Base-by-base conservation (phyloP, 2,113 vertebrate genomes). In the Seriola dumerili region DNA sequence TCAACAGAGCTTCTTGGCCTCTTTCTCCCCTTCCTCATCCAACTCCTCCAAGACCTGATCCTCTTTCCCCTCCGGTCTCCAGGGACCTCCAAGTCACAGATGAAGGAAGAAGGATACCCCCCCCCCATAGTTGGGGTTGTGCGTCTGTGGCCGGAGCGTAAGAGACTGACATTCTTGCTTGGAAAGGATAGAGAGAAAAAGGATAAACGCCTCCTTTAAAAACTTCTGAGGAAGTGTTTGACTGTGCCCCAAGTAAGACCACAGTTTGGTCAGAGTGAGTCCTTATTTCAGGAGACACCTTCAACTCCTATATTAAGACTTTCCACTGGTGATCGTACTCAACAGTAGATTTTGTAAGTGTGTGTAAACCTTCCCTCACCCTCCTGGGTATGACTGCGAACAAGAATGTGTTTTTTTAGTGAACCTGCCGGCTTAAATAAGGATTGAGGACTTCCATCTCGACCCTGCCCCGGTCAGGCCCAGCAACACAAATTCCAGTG, bases 401-500 rank as follows among this genome's bases (percentile, higher is more conserved):
- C 44, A 52, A 44, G 42, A 86, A 83, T 81, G 84, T 62, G 72
- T 77, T 36, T 36, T 74, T 76, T 88, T 61, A 50, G 61, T 64
- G 40, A 84, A 80, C 70, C 80, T 23, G 73, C 61, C 78, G 52
- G 38, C 19, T 82, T 66, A 73, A 73, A 88, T 81, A 75, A 83
- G 72, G 72, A 80, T 63, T 38, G 63, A 85, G 38, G 66, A 75
- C 78, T 83, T 88, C 74, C 68, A 83, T 80, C 66, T 67, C 61
- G 10, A 62, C 62, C 50, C 44, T 82, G 59, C 54, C 66, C 42
- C 29, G 19, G 36, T 83, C 44, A 65, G 42, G 10, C 67, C 54
- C 8, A 50, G 76, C 59, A 70, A 42, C 74, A 67, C 10, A 59
- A 75, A 91, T 91, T 90, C 86, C 86, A 82, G 23, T 77, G 55